Evolutionary conservation across 1,140 invertebrate genomes (phyloP), one percentile per base, ranked within the genome.

Genomic region (Popillia japonica): DNA sequence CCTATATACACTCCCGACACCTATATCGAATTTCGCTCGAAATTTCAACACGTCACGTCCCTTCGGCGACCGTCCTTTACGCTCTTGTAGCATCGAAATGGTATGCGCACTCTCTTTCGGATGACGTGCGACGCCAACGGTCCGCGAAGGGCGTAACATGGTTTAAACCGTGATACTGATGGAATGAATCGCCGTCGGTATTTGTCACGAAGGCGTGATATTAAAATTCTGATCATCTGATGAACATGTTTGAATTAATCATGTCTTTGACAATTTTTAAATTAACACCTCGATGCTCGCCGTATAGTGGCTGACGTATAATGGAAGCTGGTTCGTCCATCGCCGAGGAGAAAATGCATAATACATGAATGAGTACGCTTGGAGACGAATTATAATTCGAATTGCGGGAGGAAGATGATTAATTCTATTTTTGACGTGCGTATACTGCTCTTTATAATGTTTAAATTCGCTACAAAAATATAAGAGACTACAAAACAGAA

Each of bases 181-280:
- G 42, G 61, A 77, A 81, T 78, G 79, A 78, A 81, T 81, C 48
- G 79, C 72, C 78, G 44, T 61, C 73, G 75, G 72, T 79, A 81
- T 81, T 81, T 81, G 78, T 81, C 79, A 81, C 44, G 80, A 81
- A 80, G 79, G 80, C 77, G 80, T 80, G 78, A 80, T 81, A 81
- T 81, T 81, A 81, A 81, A 81, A 81, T 81, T 79, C 74, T 80
- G 75, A 80, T 80, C 78, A 72, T 77, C 75, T 75, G 78, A 79
- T 79, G 78, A 80, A 80, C 80, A 79, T 73, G 78, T 79, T 78
- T 61, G 64, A 80, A 80, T 80, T 80, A 79, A 79, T 80, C 79
- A 77, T 78, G 48, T 44, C 48, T 64, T 44, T 78, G 61, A 78
- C 44, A 78, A 78, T 78, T 78, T 55, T 78, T 74, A 44, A 42